Base-by-base conservation (phyloP, 2,888 invertebrate genomes). In the Amiota minor region DNA sequence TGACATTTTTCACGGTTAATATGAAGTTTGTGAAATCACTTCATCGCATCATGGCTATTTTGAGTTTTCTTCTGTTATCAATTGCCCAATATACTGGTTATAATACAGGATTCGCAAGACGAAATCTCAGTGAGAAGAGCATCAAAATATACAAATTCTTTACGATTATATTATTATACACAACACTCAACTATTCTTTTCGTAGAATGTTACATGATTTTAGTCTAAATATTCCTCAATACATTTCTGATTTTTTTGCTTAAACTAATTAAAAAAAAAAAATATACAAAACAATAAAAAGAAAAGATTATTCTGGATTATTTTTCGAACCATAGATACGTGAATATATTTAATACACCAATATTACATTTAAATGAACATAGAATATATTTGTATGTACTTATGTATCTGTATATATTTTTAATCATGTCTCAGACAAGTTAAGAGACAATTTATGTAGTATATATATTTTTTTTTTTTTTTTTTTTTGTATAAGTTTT, bases 31-130 rank as follows among this genome's bases (percentile, higher is more conserved):
- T 82, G 53, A n/a, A 50, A 47, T 11, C 20, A 14, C 16, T 81
- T 4, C 88, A 88, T 74, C 83, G 85, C 4, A 78, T 82, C 61
- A 78, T 84, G 9, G 84, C 85, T 4, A 74, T 88, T 11, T 20
- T 78, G 70, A 82, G 84, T 11, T 88, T 88, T 73, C 68, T 82
- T 8, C 70, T 80, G 9, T 82, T 86, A 61, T 86, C 88, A 83
- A 74, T 85, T 10, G 79, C 84, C 0, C 87, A 88, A 73, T 84
- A 84, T 73, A 84, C 79, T 50, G 85, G 88, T 67, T 88, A 88
- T 72, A 82, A 88, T 47, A 88, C 88, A 12, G 88, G 88, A 10
- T 88, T 88, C 70, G 85, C 87, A 3, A 72, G 76, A 3, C 84
- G 88, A n/a, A 87, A 87, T 61, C 86, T 87, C 78, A 81, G 79